Evolutionary conservation across 2,113 vertebrate genomes (phyloP).

Genomic region (Elephas maximus): DNA sequence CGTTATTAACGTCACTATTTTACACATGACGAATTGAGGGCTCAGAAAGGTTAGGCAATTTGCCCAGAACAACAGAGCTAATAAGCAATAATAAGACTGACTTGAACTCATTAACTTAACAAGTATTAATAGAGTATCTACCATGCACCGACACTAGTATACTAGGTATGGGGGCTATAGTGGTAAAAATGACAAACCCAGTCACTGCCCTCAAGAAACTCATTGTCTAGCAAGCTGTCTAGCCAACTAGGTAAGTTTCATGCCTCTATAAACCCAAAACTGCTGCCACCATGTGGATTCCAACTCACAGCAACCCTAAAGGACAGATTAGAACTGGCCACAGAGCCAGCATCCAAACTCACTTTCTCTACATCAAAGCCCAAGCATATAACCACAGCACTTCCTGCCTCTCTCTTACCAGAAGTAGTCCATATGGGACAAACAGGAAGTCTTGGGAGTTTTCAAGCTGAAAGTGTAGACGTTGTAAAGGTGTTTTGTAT

Average conservation of each 20-base stretch:
- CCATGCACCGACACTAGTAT: not conserved
- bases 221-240: not conserved
- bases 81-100: slow-evolving; percentile 47
- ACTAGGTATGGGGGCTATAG: not conserved
- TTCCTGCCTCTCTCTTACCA: not conserved
- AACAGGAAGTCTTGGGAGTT: not conserved
- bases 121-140: not conserved
- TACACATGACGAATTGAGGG: slow-evolving; percentile 6
- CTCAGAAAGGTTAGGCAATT: slow-evolving; percentile 14
- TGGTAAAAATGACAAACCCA: not conserved
- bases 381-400: not conserved
- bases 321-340: not conserved
- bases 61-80: not conserved
- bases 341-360: not conserved
- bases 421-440: not conserved
- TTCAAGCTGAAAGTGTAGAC: not conserved
- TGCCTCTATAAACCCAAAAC: not conserved
- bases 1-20: slow-evolving; percentile 33
- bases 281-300: no score
- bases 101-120: slow-evolving; percentile 34
- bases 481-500: not conserved
- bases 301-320: no score
- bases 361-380: not conserved
- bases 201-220: not conserved
- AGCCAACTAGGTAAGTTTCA: not conserved